Evolutionary conservation across 2,888 invertebrate species (phyloP).

Genomic region (Lasioglossum marginatum): DNA sequence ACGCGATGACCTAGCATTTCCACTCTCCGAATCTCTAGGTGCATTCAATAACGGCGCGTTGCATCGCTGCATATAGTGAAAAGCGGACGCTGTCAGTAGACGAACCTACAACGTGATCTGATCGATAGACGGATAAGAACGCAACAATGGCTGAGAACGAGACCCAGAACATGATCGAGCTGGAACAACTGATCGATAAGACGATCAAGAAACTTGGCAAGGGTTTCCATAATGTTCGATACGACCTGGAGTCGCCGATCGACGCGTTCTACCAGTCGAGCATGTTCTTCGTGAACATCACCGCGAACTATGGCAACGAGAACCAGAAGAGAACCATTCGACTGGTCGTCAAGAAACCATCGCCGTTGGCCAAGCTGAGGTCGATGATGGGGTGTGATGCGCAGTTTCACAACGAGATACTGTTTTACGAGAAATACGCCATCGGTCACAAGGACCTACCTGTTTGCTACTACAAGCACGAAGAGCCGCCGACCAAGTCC

Average conservation of each 20-base stretch:
- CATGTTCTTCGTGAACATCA: constrained; percentile 64
- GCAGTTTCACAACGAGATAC: constrained; percentile 79
- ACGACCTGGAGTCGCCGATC: constrained; percentile 54
- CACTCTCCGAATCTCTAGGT: background rate
- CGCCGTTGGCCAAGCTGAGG: rapidly evolving
- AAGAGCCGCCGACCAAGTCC: constrained; percentile 51
- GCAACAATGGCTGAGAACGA: background rate
- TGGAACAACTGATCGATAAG: constrained; percentile 57
- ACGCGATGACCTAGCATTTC: background rate
- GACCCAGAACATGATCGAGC: background rate
- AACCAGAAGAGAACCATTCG: background rate
- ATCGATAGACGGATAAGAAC: background rate
- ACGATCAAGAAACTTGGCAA: constrained; percentile 48
- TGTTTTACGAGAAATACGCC: constrained; percentile 74
- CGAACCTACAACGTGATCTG: background rate
- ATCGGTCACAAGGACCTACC: constrained; percentile 51
- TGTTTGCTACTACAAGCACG: constrained; percentile 51
- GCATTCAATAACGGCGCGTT: background rate
- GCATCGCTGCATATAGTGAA: background rate
- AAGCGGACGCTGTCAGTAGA: background rate
- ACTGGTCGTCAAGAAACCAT: constrained; percentile 69
- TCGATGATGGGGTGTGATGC: rapidly evolving
- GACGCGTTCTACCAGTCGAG: constrained; percentile 67
- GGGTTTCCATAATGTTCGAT: constrained; percentile 43
- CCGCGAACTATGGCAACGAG: background rate